Conservation (phyloP, 2,888 invertebrate genomes). For the Ceriagrion tenellum region DNA sequence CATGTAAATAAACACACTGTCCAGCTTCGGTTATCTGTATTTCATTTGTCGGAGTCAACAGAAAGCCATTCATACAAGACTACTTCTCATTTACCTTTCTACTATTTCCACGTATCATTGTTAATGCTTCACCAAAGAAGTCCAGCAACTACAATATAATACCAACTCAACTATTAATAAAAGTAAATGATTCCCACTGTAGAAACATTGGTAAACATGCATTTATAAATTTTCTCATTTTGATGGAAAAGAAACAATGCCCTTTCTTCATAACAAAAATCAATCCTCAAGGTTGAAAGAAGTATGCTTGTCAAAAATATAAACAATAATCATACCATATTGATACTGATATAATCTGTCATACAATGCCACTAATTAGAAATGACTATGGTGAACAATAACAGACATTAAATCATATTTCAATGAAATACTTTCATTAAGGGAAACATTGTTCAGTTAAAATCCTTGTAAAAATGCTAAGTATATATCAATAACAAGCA, state of each 20-base stretch:
- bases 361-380: constrained; percentile 52
- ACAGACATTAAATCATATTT: constrained; percentile 38
- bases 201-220: constrained; percentile 63
- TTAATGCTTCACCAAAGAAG: constrained; percentile 54
- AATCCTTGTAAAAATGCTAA: constrained; percentile 59
- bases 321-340: constrained; percentile 64
- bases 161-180: constrained; percentile 52
- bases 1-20: constrained; percentile 58
- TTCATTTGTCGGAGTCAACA: constrained; percentile 51
- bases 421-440: constrained; percentile 37
- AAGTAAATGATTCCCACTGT: constrained; percentile 12
- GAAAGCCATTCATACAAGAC: constrained; percentile 59
- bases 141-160: constrained; percentile 59
- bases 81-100: constrained; percentile 33
- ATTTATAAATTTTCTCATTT: constrained; percentile 31
- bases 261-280: constrained; percentile 38
- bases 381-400: constrained; percentile 33
- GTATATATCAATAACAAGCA: constrained; percentile 63
- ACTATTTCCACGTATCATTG: constrained; percentile 17
- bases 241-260: constrained; percentile 14
- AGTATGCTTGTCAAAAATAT: constrained; percentile 55
- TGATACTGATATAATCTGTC: constrained; percentile 55
- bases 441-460: constrained; percentile 44
- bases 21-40: constrained; percentile 57
- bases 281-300: constrained; percentile 8